phyloP scores from a whole-genome alignment of 2,797 vertebrate genomes.

The Lerista edwardsae region DNA sequence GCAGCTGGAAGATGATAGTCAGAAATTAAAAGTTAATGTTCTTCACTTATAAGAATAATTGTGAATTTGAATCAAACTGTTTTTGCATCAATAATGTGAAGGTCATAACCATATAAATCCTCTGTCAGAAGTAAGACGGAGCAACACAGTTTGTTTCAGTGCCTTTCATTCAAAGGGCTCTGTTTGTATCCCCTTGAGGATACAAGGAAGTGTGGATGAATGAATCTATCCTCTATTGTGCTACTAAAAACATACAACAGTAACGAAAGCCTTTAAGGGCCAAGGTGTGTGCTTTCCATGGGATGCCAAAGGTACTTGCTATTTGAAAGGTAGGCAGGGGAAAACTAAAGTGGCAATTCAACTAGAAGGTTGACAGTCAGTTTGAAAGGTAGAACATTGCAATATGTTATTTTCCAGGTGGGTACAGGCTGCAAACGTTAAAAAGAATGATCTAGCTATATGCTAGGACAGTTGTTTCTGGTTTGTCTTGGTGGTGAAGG shows the following conservation, averaged over 20 bases:
- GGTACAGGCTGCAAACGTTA: too few species aligned
- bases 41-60: not conserved
- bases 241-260: not conserved
- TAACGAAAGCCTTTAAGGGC: not conserved
- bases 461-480: too few species aligned
- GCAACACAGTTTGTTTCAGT: not conserved
- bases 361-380: not conserved
- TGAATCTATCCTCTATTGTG: not conserved
- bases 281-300: not conserved
- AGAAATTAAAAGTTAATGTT: conserved; percentile 5
- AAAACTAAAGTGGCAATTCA: not conserved
- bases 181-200: not conserved
- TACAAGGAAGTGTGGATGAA: not conserved
- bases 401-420: not conserved
- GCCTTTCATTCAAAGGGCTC: not conserved
- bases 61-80: not conserved
- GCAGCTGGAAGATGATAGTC: not conserved
- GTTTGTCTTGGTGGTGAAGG: too few species aligned
- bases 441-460: too few species aligned
- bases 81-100: not conserved
- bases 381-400: not conserved
- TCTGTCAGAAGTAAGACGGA: not conserved
- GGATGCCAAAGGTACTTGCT: rapidly evolving
- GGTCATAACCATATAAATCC: not conserved
- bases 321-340: not conserved